phyloP scores from a whole-genome alignment of 1,140 invertebrate species.

The Odontomachus brunneus region DNA sequence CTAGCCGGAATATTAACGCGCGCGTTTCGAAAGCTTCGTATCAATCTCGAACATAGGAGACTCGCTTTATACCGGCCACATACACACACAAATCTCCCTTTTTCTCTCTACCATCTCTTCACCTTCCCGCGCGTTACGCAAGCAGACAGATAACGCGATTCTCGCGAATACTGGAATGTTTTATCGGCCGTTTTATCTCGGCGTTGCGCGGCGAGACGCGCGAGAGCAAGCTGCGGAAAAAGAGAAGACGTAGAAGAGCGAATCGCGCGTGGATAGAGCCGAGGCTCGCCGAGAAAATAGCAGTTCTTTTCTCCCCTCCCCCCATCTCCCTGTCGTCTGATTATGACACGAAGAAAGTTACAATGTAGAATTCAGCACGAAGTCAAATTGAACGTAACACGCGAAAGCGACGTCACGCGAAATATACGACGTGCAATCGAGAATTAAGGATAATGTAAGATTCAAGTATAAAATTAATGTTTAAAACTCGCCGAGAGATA shows the following conservation, averaged over 20 bases:
- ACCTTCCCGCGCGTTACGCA: conserved; percentile 12
- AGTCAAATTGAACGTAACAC: neutral
- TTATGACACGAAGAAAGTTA: neutral
- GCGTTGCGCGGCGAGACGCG: neutral
- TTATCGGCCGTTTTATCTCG: conserved; percentile 32
- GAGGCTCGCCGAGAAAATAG: neutral
- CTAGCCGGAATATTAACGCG: conserved; percentile 38
- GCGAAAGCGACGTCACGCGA: neutral
- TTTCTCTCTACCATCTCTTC: no score
- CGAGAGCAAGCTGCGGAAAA: neutral
- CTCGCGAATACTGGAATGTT: conserved; percentile 25
- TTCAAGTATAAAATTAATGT: no score
- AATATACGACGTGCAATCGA: neutral
- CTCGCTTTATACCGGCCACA: conserved; percentile 1
- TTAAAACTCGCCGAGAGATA: no score
- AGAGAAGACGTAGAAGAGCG: neutral
- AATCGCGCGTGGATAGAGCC: neutral
- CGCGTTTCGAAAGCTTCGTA: conserved; percentile 57
- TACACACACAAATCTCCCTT: no score
- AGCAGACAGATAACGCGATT: conserved; percentile 30
- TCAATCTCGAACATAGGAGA: conserved; percentile 51
- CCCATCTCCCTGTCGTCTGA: neutral
- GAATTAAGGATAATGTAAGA: neutral
- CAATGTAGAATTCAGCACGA: neutral
- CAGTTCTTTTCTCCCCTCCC: neutral